Percentiles rank a stretch among this genome's conserved stretches.
Evolutionary conservation across 2,888 invertebrate species (phyloP).

Genomic region (Meta bourneti): DNA sequence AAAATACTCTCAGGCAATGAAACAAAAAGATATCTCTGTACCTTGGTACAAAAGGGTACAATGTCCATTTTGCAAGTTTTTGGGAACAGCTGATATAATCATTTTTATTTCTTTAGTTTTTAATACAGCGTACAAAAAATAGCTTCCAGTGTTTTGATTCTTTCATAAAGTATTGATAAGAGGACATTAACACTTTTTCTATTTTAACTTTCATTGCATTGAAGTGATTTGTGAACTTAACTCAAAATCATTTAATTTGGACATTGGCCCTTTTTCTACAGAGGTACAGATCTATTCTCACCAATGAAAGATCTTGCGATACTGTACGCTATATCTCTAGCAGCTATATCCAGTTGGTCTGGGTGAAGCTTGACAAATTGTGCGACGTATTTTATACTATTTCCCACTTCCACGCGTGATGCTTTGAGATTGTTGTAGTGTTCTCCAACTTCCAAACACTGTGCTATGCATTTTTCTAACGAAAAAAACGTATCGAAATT

Average conservation of each 20-base stretch:
- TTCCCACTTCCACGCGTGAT: slow-evolving; percentile 70
- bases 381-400: slow-evolving; percentile 43
- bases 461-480: slow-evolving; percentile 79
- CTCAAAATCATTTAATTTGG: no score
- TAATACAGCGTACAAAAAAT: no score
- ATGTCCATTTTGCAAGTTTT: no score
- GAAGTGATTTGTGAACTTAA: no score
- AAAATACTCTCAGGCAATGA: no score
- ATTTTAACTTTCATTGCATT: background rate
- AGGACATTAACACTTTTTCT: background rate
- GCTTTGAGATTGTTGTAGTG: slow-evolving; percentile 27
- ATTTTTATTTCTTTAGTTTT: no score
- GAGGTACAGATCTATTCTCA: slow-evolving; percentile 18
- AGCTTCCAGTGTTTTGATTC: no score
- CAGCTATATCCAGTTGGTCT: slow-evolving; percentile 80
- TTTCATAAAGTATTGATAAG: background rate
- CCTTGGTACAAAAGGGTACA: background rate
- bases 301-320: slow-evolving; percentile 80
- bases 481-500: slow-evolving; percentile 81
- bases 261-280: background rate
- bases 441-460: slow-evolving; percentile 77
- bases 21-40: background rate
- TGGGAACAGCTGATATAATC: no score
- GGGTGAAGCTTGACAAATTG: slow-evolving; percentile 78
- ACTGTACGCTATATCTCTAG: slow-evolving; percentile 82